Conservation (phyloP, 2,888 invertebrate species). For the Pocota personata region DNA sequence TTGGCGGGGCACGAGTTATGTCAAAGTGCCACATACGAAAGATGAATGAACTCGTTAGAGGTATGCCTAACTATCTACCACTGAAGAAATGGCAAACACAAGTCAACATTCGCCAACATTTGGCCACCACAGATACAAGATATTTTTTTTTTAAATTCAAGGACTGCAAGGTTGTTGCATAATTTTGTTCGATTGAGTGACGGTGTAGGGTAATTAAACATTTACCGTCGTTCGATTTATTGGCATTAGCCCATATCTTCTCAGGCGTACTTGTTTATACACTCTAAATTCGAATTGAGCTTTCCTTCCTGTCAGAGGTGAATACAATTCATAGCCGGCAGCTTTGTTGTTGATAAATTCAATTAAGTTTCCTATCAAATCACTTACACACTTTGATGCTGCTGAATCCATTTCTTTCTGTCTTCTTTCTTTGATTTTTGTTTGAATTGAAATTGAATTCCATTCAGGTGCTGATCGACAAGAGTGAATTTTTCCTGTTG, state of each 20-base stretch:
- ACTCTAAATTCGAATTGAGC: not conserved
- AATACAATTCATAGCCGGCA: not conserved
- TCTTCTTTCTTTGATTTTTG: not conserved
- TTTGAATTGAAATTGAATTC: constrained; percentile 59
- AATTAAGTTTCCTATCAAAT: constrained; percentile 58
- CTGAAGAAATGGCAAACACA: not conserved
- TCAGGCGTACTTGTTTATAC: not conserved
- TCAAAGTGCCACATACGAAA: constrained; percentile 37
- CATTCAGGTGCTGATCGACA: constrained; percentile 51
- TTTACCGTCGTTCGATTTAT: constrained; percentile 10
- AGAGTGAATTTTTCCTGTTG: constrained; percentile 56
- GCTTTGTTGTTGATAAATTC: constrained; percentile 53
- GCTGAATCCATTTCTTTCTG: constrained; percentile 19
- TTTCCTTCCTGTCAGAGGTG: constrained; percentile 10
- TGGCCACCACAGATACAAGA: not conserved
- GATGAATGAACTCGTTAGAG: constrained; percentile 57
- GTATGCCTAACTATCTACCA: not conserved
- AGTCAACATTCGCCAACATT: constrained; percentile 9
- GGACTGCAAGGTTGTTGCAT: constrained; percentile 58
- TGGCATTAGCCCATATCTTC: not conserved
- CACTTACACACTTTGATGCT: constrained; percentile 40
- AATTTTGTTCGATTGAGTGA: not conserved
- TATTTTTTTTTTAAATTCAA: constrained; percentile 31
- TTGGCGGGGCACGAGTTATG: constrained; percentile 42
- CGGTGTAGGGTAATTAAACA: constrained; percentile 14